Evolutionary conservation across 2,888 invertebrate species (phyloP), one percentile per base, ranked within the genome.

Genomic region (Cistogaster globosa): DNA sequence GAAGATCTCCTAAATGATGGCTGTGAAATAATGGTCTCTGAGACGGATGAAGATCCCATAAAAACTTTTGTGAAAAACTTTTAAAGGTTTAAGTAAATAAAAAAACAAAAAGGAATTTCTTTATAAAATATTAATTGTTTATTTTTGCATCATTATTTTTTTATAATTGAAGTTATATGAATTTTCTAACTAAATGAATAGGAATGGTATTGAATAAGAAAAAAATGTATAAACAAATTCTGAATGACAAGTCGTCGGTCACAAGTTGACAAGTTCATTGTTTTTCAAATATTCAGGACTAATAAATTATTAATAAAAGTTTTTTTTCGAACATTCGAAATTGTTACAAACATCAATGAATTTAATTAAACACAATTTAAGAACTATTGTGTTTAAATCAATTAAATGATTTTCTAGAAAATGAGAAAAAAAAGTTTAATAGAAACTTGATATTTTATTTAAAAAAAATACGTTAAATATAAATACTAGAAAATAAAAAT

Each of bases 11-110:
- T 92, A 1, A 88, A 94, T 79, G 71, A 83, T 1, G 92, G 94
- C 1, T 93, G 94, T 81, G 91, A 94, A 86, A 94, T 98, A 11
- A 87, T 94, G 82, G 94, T 97, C 32, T 97, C 98, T 11, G 91
- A 94, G 89, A 91, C 92, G 57, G 98, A 98, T 92, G 93, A 92
- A 87, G 98, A 98, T 93, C 98, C 98, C 0, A 92, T 98, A 65
- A 93, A 93, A 85, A 96, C 96, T 63, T 94, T 86, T 14, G 76
- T 82, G 1, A 85, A 84, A 58, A 26, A 16, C 16, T 38, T 32
- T 26, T 74, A 63, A 76, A 12, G 11, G 7, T 22, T 0, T 12
- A 62, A 14, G 36, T 6, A 18, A 26, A 45, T n/a, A 42, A 22
- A 22, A 12, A 68, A 20, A 55, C n/a, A 51, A 74, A 78, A 71